Conservation (phyloP, 2,797 vertebrate species). For the Linurgus olivaceus region DNA sequence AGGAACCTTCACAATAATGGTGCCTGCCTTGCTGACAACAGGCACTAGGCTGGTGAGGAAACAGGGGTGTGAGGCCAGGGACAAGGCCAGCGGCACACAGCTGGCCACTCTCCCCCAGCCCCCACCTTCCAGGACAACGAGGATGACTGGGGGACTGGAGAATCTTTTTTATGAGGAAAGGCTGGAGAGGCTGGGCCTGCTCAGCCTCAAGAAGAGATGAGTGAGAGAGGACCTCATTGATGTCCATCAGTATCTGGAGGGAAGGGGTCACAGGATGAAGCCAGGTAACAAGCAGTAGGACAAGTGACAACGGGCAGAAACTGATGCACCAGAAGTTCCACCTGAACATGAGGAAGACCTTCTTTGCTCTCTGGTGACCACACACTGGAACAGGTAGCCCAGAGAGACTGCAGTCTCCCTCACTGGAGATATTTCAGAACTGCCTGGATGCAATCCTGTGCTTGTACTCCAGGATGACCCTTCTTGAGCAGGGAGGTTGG, state of each 20-base stretch:
- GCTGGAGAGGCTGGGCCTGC: not conserved
- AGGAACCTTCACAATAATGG: not conserved
- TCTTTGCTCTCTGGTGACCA: not conserved
- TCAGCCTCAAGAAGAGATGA: not conserved
- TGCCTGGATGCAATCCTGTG: not conserved
- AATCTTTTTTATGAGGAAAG: not conserved
- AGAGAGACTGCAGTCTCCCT: not conserved
- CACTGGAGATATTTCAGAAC: not conserved
- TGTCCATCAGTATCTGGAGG: not conserved
- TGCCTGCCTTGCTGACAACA: not conserved
- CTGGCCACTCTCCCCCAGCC: rapidly evolving
- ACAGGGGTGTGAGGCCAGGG: rapidly evolving
- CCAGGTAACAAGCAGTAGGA: not conserved
- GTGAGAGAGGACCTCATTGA: not conserved
- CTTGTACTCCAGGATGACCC: not conserved
- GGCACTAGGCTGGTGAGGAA: rapidly evolving
- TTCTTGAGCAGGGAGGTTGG: not conserved
- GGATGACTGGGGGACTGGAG: not conserved
- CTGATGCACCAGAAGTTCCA: not conserved
- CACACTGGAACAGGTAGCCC: not conserved
- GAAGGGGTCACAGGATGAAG: not conserved
- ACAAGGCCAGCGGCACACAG: not conserved
- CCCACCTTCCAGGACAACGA: not conserved
- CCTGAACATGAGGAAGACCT: not conserved
- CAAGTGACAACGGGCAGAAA: not conserved